Percentiles rank a stretch among this genome's conserved stretches.
Conservation (phyloP, 2,888 invertebrate genomes). For the Morpho achilles region DNA sequence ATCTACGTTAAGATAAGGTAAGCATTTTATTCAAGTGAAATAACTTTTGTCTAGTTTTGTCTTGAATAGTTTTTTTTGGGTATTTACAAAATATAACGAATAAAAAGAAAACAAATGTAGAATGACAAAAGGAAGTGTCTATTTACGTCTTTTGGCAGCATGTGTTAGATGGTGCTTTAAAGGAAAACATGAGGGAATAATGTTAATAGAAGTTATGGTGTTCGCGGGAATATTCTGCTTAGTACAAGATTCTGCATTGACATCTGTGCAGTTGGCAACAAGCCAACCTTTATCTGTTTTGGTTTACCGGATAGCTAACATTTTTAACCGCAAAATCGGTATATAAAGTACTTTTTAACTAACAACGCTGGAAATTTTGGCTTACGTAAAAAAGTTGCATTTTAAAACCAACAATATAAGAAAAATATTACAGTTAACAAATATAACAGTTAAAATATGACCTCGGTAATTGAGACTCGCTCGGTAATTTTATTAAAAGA, state of each 20-base stretch:
- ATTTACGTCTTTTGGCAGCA: slow-evolving; percentile 27
- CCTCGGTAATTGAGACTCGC: too few relatives aligned
- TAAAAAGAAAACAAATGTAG: background rate
- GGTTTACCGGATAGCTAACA: slow-evolving; percentile 21
- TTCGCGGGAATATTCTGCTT: slow-evolving; percentile 26
- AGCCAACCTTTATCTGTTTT: slow-evolving; percentile 29
- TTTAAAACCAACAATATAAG: too few relatives aligned
- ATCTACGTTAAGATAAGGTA: too few relatives aligned
- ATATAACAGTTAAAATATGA: too few relatives aligned
- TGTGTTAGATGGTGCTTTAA: slow-evolving; percentile 36
- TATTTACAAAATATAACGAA: background rate
- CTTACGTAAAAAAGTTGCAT: background rate
- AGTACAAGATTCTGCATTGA: slow-evolving; percentile 45
- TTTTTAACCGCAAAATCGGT: slow-evolving; percentile 16
- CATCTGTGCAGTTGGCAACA: slow-evolving; percentile 39
- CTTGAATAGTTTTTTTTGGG: background rate
- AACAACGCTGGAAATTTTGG: slow-evolving; percentile 4
- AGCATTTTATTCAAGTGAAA: too few relatives aligned
- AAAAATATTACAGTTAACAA: too few relatives aligned
- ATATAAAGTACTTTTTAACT: slow-evolving; percentile 10
- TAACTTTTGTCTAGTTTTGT: too few relatives aligned
- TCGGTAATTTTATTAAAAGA: too few relatives aligned
- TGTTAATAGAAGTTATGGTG: slow-evolving; percentile 46
- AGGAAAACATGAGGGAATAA: slow-evolving; percentile 42
- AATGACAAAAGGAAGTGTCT: slow-evolving; percentile 6